These are phyloP conservation scores for Teleogryllus oceanicus DNA, from an alignment of 2,888 invertebrate species.

Conservation along the genomic window DNA sequence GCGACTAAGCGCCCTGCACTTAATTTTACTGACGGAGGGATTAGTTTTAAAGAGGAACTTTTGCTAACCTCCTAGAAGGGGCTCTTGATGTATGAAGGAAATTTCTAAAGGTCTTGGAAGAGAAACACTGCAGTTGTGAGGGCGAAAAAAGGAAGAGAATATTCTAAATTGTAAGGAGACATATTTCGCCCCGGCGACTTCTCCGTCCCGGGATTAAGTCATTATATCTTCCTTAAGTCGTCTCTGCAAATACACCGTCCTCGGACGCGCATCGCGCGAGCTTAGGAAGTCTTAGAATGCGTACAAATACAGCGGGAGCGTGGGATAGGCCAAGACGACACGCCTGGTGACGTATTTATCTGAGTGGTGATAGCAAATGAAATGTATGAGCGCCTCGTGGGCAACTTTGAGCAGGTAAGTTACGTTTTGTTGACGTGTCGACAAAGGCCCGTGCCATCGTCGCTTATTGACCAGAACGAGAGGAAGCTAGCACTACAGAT, in stretches of 20 bases:
- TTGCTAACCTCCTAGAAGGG: conserved; percentile 4
- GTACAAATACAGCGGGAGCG: not conserved
- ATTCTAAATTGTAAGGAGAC: conserved; percentile 7
- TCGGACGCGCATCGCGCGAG: not conserved
- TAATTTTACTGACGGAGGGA: conserved; percentile 2
- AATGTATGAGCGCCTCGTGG: not conserved
- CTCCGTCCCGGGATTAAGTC: not conserved
- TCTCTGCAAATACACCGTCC: not conserved
- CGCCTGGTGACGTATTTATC: not conserved
- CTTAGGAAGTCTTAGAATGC: conserved; percentile 9
- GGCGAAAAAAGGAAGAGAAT: conserved; percentile 5
- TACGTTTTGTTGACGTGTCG: no score
- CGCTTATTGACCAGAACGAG: no score
- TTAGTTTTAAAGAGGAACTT: conserved; percentile 12
- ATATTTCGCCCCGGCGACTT: not conserved
- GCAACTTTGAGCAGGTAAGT: no score
- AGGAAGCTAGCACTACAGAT: no score
- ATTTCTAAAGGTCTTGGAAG: not conserved
- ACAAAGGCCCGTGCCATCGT: no score
- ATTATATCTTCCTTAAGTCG: conserved; percentile 11
- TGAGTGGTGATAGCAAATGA: not conserved
- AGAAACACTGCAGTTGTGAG: not conserved
- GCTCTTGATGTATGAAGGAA: not conserved
- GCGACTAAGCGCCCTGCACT: not conserved
- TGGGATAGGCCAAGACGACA: not conserved